Percentiles rank a stretch among this genome's conserved stretches.
Conservation (phyloP, 2,888 invertebrate species). For the Amphipyra berbera region DNA sequence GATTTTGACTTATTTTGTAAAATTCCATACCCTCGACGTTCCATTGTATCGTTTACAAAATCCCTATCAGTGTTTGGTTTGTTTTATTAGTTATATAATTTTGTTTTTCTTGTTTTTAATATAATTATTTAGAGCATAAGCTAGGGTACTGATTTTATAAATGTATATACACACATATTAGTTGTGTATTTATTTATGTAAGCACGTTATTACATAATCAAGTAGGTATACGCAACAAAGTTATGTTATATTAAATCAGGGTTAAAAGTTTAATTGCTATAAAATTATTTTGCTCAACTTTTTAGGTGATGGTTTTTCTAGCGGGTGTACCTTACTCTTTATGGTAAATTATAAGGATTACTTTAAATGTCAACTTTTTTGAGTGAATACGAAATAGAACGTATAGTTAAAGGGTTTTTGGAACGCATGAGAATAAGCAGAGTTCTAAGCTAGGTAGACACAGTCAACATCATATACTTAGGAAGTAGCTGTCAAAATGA, state of each 20-base stretch:
- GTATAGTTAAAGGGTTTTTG: no score
- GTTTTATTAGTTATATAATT: slow-evolving; percentile 4
- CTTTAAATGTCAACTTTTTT: no score
- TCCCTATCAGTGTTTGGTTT: slow-evolving; percentile 2
- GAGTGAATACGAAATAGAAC: no score
- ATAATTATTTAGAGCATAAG: neutral
- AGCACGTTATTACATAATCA: neutral
- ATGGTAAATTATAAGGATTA: neutral
- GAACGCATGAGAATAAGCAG: no score
- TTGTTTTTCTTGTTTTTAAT: neutral
- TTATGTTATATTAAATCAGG: slow-evolving; percentile 3
- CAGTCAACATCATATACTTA: no score
- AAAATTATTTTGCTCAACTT: slow-evolving; percentile 11
- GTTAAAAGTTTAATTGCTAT: slow-evolving; percentile 1
- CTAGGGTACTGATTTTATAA: neutral
- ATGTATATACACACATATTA: neutral
- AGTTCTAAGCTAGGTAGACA: no score
- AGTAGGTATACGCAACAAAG: slow-evolving; percentile 2
- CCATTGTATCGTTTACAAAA: neutral
- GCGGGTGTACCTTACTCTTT: neutral
- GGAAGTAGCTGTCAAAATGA: no score
- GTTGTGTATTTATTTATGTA: neutral
- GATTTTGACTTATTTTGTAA: neutral
- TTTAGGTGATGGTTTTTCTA: slow-evolving; percentile 7
- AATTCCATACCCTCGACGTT: neutral